Conservation (phyloP, 1,140 invertebrate genomes). For the Halictus rubicundus region DNA sequence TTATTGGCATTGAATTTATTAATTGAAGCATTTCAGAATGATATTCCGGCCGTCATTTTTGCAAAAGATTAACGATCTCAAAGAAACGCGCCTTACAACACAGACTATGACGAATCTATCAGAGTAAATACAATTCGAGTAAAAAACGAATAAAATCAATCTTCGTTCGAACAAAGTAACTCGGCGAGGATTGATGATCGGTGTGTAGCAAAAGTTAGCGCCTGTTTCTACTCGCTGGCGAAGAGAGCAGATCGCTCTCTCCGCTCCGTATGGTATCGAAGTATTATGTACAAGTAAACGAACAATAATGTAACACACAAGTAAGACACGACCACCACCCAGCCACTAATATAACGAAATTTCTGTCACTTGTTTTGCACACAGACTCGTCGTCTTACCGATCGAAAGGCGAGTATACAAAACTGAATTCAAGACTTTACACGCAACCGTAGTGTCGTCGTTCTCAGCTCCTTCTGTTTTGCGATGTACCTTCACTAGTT, state of each 20-base stretch:
- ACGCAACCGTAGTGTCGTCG: constrained; percentile 47
- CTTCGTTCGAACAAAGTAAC: too few relatives aligned
- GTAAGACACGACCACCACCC: constrained; percentile 46
- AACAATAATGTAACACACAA: constrained; percentile 19
- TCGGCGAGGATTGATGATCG: too few relatives aligned
- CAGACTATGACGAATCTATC: neutral
- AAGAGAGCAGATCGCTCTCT: neutral
- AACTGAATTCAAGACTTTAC: constrained; percentile 48
- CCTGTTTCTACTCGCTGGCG: neutral
- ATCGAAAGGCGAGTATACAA: constrained; percentile 78
- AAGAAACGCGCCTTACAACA: too few relatives aligned
- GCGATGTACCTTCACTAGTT: constrained; percentile 31
- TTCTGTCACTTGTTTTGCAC: constrained; percentile 75
- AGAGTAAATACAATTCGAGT: too few relatives aligned
- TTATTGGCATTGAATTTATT: too few relatives aligned
- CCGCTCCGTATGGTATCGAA: neutral
- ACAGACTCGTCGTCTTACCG: constrained; percentile 77
- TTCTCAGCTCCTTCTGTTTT: constrained; percentile 11
- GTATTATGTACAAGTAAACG: neutral
- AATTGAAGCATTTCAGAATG: too few relatives aligned
- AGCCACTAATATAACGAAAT: constrained; percentile 74
- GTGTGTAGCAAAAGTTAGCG: too few relatives aligned
- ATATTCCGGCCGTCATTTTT: too few relatives aligned
- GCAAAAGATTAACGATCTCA: too few relatives aligned
- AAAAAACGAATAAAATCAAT: too few relatives aligned